Base-by-base conservation (phyloP, 2,888 invertebrate genomes). In the Patella ulyssiponensis region DNA sequence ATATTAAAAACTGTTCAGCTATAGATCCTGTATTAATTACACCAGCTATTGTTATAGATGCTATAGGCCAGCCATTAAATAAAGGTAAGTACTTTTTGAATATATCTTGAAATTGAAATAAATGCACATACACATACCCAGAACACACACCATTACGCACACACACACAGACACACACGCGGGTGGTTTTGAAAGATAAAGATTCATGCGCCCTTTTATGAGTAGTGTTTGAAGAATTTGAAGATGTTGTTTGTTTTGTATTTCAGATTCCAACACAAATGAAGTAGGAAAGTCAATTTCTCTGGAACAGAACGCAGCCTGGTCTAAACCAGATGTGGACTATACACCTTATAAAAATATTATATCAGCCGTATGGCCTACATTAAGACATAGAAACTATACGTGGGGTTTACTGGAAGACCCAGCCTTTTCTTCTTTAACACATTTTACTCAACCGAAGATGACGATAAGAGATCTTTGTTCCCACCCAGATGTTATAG, bases 1-100 rank as follows among this genome's bases (percentile, higher is more conserved):
- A 84, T 27, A 76, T 85, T 20, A 71, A 78, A n/a, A 80, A 83
- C 53, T 85, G 85, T 73, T 51, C 58, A 33, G 81, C 83, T 7
- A 74, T 79, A 58, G 81, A 84, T 64, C 82, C 84, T 0, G 73
- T 74, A 12, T 77, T 81, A 3, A 78, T 85, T 23, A 73, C 73
- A 33, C 81, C 83, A 11, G 76, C 80, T 14, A 74, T 72, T 7
- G 80, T 84, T n/a, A 70, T 84, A 33, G 84, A 84, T 76, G 82
- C 82, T 33, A 75, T 80, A 15, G 84, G 83, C 9, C 20, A 64
- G 3, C 20, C 64, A 11, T 20, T 64, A 2, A 44, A 44, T 44
- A 44, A 44, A 4, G 9, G 44, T 44, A 44, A 44, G 44, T 44
- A 9, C 44, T 44, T 44, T 27, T 7, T 44, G 9, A 44, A 44